Evolutionary conservation across 2,888 invertebrate genomes (phyloP).

Genomic region (Calliopum simillimum): DNA sequence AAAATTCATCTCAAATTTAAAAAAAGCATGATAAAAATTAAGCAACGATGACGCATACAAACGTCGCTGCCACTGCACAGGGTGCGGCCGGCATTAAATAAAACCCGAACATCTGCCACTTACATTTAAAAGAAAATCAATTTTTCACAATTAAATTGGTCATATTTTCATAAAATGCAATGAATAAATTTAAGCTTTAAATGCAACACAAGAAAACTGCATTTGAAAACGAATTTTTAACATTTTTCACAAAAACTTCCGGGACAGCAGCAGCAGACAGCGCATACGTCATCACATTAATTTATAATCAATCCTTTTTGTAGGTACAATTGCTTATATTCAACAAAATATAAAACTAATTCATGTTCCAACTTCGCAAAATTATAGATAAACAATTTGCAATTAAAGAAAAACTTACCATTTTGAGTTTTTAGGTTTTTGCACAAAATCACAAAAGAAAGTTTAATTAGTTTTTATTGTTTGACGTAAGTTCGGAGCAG

Average conservation of each 20-base stretch:
- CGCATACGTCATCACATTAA: constrained; percentile 3
- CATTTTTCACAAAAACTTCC: neutral
- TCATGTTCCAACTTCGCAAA: neutral
- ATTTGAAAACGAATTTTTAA: no score
- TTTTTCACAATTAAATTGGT: no score
- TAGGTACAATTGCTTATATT: neutral
- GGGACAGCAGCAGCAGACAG: neutral
- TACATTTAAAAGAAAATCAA: neutral
- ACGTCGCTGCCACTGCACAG: constrained; percentile 15
- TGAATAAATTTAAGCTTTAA: no score
- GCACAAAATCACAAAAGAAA: constrained; percentile 55
- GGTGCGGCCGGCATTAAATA: constrained; percentile 21
- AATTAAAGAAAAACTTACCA: constrained; percentile 56
- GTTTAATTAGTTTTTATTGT: constrained; percentile 51
- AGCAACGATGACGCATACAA: constrained; percentile 27
- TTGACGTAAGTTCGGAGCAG: constrained; percentile 70
- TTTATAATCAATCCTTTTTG: neutral
- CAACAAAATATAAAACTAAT: neutral
- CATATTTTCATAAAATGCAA: no score
- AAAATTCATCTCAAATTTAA: no score
- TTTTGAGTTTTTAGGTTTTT: constrained; percentile 56
- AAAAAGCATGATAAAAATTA: no score
- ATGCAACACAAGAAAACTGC: no score
- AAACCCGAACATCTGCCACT: neutral
- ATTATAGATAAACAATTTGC: neutral